Evolutionary conservation across 2,888 invertebrate species (phyloP).

Genomic region (Acleris laterana): DNA sequence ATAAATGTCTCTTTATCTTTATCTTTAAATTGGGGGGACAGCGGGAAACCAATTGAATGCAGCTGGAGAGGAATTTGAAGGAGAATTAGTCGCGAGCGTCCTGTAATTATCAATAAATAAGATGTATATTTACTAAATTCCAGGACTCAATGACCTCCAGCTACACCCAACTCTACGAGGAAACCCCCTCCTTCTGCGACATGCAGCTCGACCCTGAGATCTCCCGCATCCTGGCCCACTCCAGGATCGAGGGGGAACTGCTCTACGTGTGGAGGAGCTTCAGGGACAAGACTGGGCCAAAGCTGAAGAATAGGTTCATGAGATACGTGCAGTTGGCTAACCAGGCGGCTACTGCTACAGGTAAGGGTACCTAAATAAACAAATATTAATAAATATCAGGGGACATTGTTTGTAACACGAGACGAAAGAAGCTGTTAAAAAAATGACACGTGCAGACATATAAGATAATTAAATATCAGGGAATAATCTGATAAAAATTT

Average conservation of each 20-base stretch:
- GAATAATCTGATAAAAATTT: background rate
- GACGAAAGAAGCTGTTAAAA: no score
- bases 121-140: slow-evolving; percentile 12
- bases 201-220: slow-evolving; percentile 87
- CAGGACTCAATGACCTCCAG: slow-evolving; percentile 45
- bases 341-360: slow-evolving; percentile 89
- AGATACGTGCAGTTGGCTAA: slow-evolving; percentile 92
- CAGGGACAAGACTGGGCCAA: slow-evolving; percentile 91
- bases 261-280: slow-evolving; percentile 92
- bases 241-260: slow-evolving; percentile 90
- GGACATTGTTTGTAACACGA: no score
- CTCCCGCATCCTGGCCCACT: slow-evolving; percentile 87
- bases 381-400: no score
- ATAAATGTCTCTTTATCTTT: no score
- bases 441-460: no score
- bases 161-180: slow-evolving; percentile 58
- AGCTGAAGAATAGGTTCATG: slow-evolving; percentile 89
- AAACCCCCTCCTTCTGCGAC: slow-evolving; percentile 80
- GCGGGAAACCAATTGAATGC: no score
- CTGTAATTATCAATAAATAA: no score
- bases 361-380: slow-evolving; percentile 68
- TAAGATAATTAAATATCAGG: no score
- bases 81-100: no score
- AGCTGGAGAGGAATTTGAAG: no score
- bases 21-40: no score